Conservation (phyloP, 2,888 invertebrate genomes). For the Rhingia campestris region DNA sequence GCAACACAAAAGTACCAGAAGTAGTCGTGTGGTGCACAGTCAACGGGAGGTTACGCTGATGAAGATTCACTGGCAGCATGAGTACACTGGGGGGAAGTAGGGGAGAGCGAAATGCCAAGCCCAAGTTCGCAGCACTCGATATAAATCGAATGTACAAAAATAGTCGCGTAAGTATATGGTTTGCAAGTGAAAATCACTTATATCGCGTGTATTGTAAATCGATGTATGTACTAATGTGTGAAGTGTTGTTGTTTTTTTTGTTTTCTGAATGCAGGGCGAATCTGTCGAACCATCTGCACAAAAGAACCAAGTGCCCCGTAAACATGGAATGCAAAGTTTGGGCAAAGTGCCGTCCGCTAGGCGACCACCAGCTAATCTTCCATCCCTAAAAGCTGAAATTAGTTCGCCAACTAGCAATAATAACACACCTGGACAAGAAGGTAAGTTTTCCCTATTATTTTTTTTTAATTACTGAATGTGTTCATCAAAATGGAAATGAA, state of each 20-base stretch:
- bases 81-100: constrained; percentile 84
- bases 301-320: constrained; percentile 94
- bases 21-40: constrained; percentile 77
- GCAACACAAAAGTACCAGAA: constrained; percentile 45
- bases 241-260: constrained; percentile 59
- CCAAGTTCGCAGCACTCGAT: constrained; percentile 98
- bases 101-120: constrained; percentile 87
- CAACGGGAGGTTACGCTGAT: constrained; percentile 83
- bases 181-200: constrained; percentile 22
- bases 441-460: constrained; percentile 65
- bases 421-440: constrained; percentile 78
- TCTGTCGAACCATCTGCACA: constrained; percentile 93
- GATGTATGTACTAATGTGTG: constrained; percentile 13
- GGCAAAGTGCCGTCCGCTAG: constrained; percentile 99
- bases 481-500: not conserved
- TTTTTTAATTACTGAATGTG: not conserved
- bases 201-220: not conserved
- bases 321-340: constrained; percentile 99
- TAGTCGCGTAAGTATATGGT: constrained; percentile 87
- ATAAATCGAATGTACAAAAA: constrained; percentile 98
- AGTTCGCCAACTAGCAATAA: constrained; percentile 82
- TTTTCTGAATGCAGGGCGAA: constrained; percentile 87
- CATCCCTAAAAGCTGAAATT: constrained; percentile 98
- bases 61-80: constrained; percentile 84
- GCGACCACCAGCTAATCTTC: constrained; percentile 99